A percentile compares a stretch with the other conserved stretches of the same genome.
phyloP scores from a whole-genome alignment of 1,140 invertebrate genomes.

The Trachymyrmex septentrionalis region DNA sequence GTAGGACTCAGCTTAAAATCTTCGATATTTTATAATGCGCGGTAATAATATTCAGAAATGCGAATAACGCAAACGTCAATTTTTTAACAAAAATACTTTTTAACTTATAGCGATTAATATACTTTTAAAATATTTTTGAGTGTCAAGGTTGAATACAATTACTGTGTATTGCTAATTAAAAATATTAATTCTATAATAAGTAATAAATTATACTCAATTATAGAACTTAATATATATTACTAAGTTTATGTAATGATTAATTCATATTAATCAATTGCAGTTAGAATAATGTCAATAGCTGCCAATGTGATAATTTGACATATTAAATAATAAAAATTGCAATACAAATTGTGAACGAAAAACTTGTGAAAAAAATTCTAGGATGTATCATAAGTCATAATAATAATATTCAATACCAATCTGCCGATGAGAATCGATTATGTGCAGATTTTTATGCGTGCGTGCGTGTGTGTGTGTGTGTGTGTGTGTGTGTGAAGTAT shows the following conservation, averaged over 20 bases:
- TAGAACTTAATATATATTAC: background rate
- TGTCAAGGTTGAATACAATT: background rate
- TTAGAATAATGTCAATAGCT: too few species aligned
- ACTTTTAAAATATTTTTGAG: slow-evolving; percentile 47
- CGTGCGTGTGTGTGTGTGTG: too few species aligned
- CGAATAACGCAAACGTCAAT: background rate
- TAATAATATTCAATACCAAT: background rate
- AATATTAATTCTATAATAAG: background rate
- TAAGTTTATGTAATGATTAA: background rate
- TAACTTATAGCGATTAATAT: background rate
- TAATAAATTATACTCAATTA: background rate
- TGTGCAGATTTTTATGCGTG: background rate
- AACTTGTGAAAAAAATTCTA: background rate
- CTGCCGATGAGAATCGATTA: background rate
- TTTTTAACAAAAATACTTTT: background rate
- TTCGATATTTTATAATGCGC: background rate
- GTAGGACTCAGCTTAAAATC: background rate
- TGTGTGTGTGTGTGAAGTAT: background rate
- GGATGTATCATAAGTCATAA: background rate
- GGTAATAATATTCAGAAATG: background rate
- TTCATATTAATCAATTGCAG: background rate
- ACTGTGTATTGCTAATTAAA: background rate
- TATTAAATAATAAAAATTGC: background rate
- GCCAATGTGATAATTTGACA: too few species aligned
- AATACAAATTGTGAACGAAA: background rate